Evolutionary conservation across 2,888 invertebrate species (phyloP).

Genomic region (Meliscaeva auricollis): DNA sequence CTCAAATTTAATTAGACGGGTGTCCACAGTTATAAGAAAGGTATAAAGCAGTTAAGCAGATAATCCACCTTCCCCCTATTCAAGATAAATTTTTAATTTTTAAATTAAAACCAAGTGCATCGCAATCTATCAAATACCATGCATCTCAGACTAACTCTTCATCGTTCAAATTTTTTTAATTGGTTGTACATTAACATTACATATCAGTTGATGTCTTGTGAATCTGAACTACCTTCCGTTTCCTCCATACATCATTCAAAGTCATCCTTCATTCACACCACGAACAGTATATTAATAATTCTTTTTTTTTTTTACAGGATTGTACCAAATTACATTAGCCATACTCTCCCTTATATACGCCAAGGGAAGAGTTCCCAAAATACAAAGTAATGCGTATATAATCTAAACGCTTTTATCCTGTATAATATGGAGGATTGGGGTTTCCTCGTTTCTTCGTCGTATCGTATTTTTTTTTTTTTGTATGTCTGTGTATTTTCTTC

Average conservation of each 20-base stretch:
- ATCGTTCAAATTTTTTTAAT: not conserved
- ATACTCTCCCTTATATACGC: not conserved
- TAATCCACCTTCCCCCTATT: too few species aligned
- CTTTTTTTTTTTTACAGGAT: conserved; percentile 51
- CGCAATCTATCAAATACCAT: not conserved
- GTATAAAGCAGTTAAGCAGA: too few species aligned
- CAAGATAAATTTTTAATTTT: too few species aligned
- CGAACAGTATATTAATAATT: conserved; percentile 57
- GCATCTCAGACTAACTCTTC: not conserved
- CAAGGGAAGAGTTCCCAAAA: conserved; percentile 60
- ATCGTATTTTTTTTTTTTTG: not conserved
- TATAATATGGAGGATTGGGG: not conserved
- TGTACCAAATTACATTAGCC: conserved; percentile 67
- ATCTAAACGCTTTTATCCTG: conserved; percentile 63
- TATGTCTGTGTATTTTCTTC: not conserved
- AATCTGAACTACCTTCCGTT: too few species aligned
- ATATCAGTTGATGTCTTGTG: not conserved
- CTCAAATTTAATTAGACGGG: too few species aligned
- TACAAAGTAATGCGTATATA: conserved; percentile 65
- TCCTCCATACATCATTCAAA: conserved; percentile 32
- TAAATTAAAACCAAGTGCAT: conserved; percentile 25
- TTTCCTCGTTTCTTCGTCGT: conserved; percentile 3
- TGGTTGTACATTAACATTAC: too few species aligned
- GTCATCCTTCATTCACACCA: conserved; percentile 36
- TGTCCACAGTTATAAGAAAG: too few species aligned